Evolutionary conservation across 2,797 vertebrate genomes (phyloP), one percentile per base, ranked within the genome.

Genomic region (Poeciliopsis paucimaculata): DNA sequence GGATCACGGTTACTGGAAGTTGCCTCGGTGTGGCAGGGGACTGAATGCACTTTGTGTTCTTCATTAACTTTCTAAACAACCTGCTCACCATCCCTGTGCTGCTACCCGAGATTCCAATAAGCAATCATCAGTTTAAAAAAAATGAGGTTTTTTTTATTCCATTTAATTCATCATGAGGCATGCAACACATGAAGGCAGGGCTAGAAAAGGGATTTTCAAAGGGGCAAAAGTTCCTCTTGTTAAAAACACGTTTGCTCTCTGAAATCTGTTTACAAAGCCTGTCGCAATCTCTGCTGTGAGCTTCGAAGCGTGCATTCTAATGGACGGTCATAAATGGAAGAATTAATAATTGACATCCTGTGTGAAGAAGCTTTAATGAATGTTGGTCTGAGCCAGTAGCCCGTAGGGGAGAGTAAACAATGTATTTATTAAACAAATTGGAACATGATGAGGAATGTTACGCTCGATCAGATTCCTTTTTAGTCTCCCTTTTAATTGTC

Each of bases 341-440:
- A 92, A 95, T 95, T 94, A 95, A 95, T 95, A 95, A 96, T 94
- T 94, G 90, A 95, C 90, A 88, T 82, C 84, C 88, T 86, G 86
- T 88, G 87, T 86, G 91, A 92, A 90, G 93, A 93, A 85, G 90
- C 77, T 80, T 88, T 94, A 95, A 96, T 93, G 94, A 95, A 90
- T 76, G 84, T 82, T 82, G 86, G 88, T 78, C 73, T 60, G 76
- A 85, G 85, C 85, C 90, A 81, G 78, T 6, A 66, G 80, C 82
- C 88, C 84, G 70, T 2, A 1, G 84, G 85, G 82, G 84, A 77
- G 89, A 90, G 87, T 87, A 94, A 91, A 92, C 89, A 92, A 89
- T 81, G 74, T 86, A 90, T 93, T 91, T 91, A 90, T 91, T 88
- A 89, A 87, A 91, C 89, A 88, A 86, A 92, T 79, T 77, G 79